These are phyloP conservation scores for Umimayanthus chanpuru DNA, from an alignment of 92 coral and sea anemone genomes.

Conservation along the genomic window DNA sequence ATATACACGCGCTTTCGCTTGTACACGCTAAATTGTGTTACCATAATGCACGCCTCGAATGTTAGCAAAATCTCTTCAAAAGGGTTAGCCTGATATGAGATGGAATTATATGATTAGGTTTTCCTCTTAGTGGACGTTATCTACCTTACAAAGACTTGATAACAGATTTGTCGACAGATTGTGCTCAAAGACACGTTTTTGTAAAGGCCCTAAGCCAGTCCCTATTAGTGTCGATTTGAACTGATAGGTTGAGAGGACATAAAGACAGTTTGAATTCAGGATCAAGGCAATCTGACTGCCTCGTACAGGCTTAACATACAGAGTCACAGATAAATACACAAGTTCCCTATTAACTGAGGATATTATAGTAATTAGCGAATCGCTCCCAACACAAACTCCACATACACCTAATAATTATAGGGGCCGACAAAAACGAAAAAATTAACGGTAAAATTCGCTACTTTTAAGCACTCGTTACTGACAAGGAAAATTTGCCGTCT, in stretches of 20 bases:
- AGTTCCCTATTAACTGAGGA: conserved; percentile 41
- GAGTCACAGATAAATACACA: conserved; percentile 26
- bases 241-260: background rate
- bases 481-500: background rate
- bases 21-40: conserved; percentile 20
- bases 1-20: conserved; percentile 19
- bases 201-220: conserved; percentile 6
- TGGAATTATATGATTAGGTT: conserved; percentile 21
- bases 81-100: conserved; percentile 34
- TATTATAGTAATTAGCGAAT: conserved; percentile 49
- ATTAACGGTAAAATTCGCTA: background rate
- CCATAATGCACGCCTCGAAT: background rate
- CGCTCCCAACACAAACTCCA: conserved; percentile 29
- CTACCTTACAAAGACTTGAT: conserved; percentile 34
- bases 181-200: conserved; percentile 28
- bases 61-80: conserved; percentile 31
- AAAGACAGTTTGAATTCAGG: background rate
- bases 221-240: background rate
- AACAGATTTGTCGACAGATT: conserved; percentile 51
- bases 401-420: conserved; percentile 23
- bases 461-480: background rate
- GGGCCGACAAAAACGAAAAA: conserved; percentile 7
- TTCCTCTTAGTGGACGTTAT: conserved; percentile 31
- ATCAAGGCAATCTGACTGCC: conserved; percentile 18
- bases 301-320: conserved; percentile 18